Base-by-base conservation (phyloP, 2,113 vertebrate species). In the Butastur rufipennis region DNA sequence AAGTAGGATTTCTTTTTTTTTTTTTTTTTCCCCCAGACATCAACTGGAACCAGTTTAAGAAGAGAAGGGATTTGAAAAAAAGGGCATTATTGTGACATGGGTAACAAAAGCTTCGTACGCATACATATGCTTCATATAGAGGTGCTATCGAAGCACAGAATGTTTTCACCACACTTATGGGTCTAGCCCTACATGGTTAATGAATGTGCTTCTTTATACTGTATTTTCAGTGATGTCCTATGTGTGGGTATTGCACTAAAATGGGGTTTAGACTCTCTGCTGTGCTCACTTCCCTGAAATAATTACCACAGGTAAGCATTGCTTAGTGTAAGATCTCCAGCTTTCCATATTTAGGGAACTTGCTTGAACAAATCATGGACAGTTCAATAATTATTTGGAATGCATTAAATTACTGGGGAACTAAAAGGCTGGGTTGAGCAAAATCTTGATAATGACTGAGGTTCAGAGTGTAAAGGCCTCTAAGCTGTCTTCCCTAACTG, bases 1-100 rank as follows among this genome's bases (percentile, higher is more conserved):
- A 73, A 55, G 10, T 25, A 62, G 19, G 3, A 10, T 10, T 7
- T 67, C 1, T 31, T 25, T 22, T 23, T 1, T 0, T 1, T 9
- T 17, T 34, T 21, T 14, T 34, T 4, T 45, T 42, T 22, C 21
- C 2, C 6, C 32, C 5, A 3, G 22, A 47, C 15, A 42, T 53
- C 45, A 29, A 2, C 26, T 52, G 25, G 25, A 66, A 62, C 12
- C 25, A 25, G 17, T 71, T 77, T 71, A 19, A 17, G 34, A 94
- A 66, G 34, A n/a, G 15, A 78, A 81, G 17, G 32, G 9, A 42
- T 66, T 50, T 79, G 20, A 34, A 58, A 26, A 17, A 84, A 77
- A 73, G 11, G 18, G 5, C 11, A 66, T 4, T 81, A 5, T 40
- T 81, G 9, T 66, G 32, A 22, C 29, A 62, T 5, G 8, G 5